phyloP scores from a whole-genome alignment of 2,113 vertebrate genomes.

The Dinomys branickii region DNA sequence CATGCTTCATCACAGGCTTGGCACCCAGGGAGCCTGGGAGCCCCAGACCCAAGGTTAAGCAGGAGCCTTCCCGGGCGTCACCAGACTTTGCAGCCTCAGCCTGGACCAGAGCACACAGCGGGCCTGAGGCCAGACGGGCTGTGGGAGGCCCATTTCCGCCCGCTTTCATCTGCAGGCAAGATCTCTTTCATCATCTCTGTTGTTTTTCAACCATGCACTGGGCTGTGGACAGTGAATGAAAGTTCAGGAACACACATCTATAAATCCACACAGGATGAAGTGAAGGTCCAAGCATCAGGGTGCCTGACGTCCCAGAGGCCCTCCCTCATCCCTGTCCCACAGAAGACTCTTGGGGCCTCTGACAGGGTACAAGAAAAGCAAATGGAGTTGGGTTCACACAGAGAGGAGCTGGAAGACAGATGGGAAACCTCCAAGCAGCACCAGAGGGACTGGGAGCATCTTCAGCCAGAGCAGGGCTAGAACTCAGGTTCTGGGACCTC shows the following conservation, averaged over 20 bases:
- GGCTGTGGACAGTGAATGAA: conserved; percentile 38
- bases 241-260: conserved; percentile 40
- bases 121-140: conserved; percentile 58
- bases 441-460: background rate
- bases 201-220: conserved; percentile 58
- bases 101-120: conserved; percentile 26
- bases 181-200: conserved; percentile 64
- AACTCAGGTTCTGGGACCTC: background rate
- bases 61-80: conserved; percentile 4
- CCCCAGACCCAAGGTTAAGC: background rate
- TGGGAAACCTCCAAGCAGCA: fast-evolving
- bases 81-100: background rate
- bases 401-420: background rate
- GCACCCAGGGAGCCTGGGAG: background rate
- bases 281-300: background rate
- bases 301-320: background rate
- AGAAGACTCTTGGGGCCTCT: background rate
- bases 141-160: conserved; percentile 32
- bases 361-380: background rate
- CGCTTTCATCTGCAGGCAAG: conserved; percentile 51
- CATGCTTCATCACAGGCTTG: background rate
- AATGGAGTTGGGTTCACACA: background rate
- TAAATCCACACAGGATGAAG: conserved; percentile 54
- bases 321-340: background rate
- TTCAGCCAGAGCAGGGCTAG: background rate